A percentile compares a stretch with the other conserved stretches of the same genome.
Evolutionary conservation across 2,888 invertebrate genomes (phyloP).

Genomic region (Hypomecis punctinalis): DNA sequence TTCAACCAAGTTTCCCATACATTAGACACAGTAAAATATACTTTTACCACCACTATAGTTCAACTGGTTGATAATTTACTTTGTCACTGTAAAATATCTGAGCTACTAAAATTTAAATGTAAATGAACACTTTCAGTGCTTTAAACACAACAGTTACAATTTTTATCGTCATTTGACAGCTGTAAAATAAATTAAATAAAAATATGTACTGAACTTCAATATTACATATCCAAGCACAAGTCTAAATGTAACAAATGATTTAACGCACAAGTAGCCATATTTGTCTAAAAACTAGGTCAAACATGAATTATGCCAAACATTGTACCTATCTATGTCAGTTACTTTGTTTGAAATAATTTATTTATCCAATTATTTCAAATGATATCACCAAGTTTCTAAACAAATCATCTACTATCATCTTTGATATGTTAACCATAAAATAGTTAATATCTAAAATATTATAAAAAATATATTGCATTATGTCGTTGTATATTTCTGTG

Average conservation of each 20-base stretch:
- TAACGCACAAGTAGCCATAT: conserved; percentile 20
- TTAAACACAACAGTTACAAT: conserved; percentile 57
- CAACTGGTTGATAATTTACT: not conserved
- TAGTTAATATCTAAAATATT: conserved; percentile 60
- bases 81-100: conserved; percentile 21
- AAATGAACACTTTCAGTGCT: conserved; percentile 76
- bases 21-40: not conserved
- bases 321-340: not conserved
- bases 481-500: conserved; percentile 74
- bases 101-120: conserved; percentile 29
- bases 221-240: conserved; percentile 63
- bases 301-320: not conserved
- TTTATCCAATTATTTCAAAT: conserved; percentile 1
- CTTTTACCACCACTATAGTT: not conserved
- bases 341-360: conserved; percentile 12
- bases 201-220: conserved; percentile 49
- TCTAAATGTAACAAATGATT: conserved; percentile 49
- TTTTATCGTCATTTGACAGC: conserved; percentile 70
- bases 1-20: not conserved
- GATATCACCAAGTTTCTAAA: conserved; percentile 34
- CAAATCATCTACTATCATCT: conserved; percentile 53
- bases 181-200: conserved; percentile 50
- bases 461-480: conserved; percentile 79
- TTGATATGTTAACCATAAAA: conserved; percentile 63
- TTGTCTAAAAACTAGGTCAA: conserved; percentile 11